A percentile compares a stretch with the other conserved stretches of the same genome.
These are phyloP conservation scores for Brenthis ino DNA, from an alignment of 2,888 invertebrate genomes.

Conservation along the genomic window DNA sequence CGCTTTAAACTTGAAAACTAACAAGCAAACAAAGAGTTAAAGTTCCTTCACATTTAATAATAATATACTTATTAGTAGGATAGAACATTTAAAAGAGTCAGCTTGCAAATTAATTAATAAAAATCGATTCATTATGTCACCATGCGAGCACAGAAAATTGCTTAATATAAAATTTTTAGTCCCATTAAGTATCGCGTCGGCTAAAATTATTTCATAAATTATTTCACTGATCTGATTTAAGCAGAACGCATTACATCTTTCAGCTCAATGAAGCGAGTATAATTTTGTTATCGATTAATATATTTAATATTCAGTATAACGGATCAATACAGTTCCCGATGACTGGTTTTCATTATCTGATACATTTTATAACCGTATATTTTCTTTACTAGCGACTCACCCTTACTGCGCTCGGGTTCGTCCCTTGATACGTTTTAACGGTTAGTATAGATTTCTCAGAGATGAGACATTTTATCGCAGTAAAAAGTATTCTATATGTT, in stretches of 20 bases:
- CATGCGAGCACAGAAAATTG: background rate
- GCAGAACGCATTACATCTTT: constrained; percentile 25
- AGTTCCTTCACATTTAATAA: too few species aligned
- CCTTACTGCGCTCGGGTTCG: too few species aligned
- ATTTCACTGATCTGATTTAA: constrained; percentile 1
- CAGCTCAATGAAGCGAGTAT: constrained; percentile 26
- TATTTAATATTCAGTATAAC: constrained; percentile 15
- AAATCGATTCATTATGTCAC: constrained; percentile 1
- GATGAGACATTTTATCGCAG: too few species aligned
- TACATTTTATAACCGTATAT: background rate
- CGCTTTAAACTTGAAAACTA: too few species aligned
- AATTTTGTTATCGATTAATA: constrained; percentile 19
- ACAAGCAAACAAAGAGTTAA: too few species aligned
- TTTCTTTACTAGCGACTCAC: too few species aligned
- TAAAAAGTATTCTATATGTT: too few species aligned
- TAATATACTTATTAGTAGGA: too few species aligned
- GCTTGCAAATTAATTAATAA: too few species aligned
- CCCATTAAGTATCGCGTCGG: background rate
- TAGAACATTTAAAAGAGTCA: too few species aligned
- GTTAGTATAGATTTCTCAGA: too few species aligned
- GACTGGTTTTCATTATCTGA: background rate
- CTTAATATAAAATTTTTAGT: constrained; percentile 1
- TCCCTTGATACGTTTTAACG: too few species aligned
- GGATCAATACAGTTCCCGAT: constrained; percentile 11
- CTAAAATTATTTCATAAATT: constrained; percentile 2